Evolutionary conservation across 2,797 vertebrate genomes (phyloP).

Genomic region (Hephaestus fuliginosus): DNA sequence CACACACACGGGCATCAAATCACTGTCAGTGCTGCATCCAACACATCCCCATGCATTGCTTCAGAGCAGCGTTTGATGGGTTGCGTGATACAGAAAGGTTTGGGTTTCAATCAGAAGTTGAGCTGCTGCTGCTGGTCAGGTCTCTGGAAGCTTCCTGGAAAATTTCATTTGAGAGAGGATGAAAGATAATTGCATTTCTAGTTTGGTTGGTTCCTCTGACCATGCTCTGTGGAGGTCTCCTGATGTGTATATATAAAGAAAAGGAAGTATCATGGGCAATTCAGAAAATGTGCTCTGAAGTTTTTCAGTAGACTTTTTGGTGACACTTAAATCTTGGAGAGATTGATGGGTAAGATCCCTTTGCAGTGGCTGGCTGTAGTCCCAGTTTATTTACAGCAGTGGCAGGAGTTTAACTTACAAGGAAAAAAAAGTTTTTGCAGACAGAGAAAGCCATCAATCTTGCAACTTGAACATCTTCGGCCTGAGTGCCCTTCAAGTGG

Average conservation of each 20-base stretch:
- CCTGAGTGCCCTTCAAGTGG: slow-evolving; percentile 41
- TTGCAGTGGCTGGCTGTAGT: slow-evolving; percentile 7
- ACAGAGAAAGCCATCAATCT: slow-evolving; percentile 33
- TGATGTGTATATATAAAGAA: too few relatives aligned
- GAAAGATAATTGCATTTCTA: background rate
- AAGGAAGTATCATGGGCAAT: background rate
- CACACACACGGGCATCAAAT: slow-evolving; percentile 25
- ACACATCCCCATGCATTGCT: background rate
- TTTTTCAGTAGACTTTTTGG: slow-evolving; percentile 21
- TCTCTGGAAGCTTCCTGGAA: slow-evolving; percentile 3
- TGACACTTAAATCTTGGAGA: slow-evolving; percentile 18
- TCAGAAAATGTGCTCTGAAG: slow-evolving; percentile 2
- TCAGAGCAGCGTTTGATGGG: slow-evolving; percentile 1
- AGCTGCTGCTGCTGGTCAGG: background rate
- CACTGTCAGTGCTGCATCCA: slow-evolving; percentile 44
- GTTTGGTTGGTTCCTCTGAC: background rate
- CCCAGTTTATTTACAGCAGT: slow-evolving; percentile 25
- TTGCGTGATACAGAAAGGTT: background rate
- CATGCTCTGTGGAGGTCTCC: background rate
- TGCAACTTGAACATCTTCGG: slow-evolving; percentile 25
- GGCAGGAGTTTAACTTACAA: slow-evolving; percentile 6
- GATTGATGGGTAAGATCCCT: slow-evolving; percentile 9
- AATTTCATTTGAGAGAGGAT: background rate
- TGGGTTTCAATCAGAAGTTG: slow-evolving; percentile 22
- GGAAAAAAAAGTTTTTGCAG: slow-evolving; percentile 19